phyloP scores from a whole-genome alignment of 2,113 vertebrate genomes.

The Zosterops hypoxanthus region DNA sequence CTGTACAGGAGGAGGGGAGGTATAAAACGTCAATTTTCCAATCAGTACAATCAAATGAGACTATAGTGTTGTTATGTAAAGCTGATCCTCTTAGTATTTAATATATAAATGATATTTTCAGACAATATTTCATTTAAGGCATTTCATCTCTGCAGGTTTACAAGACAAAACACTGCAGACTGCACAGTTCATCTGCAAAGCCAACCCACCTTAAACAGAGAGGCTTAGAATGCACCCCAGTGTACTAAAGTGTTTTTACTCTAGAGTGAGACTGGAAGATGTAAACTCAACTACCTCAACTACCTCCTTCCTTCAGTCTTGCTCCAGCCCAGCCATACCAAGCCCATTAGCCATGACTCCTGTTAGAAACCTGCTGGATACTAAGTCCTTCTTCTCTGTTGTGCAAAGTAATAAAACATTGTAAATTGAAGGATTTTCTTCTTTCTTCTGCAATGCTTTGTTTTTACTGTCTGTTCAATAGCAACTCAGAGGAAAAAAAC shows the following conservation, averaged over 20 bases:
- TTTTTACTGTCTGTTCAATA: not conserved
- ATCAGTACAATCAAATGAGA: not conserved
- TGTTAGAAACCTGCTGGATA: not conserved
- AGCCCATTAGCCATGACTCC: not conserved
- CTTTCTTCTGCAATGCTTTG: not conserved
- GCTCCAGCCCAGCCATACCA: not conserved
- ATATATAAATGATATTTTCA: not conserved
- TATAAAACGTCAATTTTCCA: not conserved
- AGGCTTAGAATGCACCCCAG: not conserved
- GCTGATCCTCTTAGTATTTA: not conserved
- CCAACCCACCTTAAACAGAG: not conserved
- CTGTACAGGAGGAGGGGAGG: not conserved
- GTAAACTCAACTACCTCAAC: not conserved
- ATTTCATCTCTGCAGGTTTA: not conserved
- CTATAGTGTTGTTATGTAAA: not conserved
- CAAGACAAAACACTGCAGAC: not conserved
- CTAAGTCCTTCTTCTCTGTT: not conserved
- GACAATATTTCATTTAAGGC: not conserved
- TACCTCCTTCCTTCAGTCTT: not conserved
- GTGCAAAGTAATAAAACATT: not conserved
- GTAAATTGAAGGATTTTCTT: not conserved
- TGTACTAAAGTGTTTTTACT: not conserved
- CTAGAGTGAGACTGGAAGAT: not conserved
- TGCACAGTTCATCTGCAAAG: not conserved
- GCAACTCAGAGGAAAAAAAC: not conserved